Evolutionary conservation across 1,140 invertebrate species (phyloP).

Genomic region (Aplysia californica): DNA sequence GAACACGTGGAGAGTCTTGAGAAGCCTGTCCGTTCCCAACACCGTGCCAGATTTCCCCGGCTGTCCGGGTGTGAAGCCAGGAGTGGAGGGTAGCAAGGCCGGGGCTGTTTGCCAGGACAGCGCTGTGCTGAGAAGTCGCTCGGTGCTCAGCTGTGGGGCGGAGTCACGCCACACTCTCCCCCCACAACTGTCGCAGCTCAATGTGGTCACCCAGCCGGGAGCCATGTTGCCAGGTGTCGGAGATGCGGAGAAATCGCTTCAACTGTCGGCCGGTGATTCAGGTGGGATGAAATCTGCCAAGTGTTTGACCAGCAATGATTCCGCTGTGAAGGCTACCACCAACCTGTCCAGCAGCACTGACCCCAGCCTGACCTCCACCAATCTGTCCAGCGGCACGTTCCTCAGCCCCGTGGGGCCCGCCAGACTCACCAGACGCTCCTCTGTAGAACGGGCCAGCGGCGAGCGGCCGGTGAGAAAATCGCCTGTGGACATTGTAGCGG

Average conservation of each 20-base stretch:
- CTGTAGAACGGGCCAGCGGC: not conserved
- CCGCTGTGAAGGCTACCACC: too few relatives aligned
- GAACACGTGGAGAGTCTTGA: not conserved
- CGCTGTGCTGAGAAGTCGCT: too few relatives aligned
- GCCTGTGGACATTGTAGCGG: not conserved
- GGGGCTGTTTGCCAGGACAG: too few relatives aligned
- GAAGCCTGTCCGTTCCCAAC: slow-evolving; percentile 23
- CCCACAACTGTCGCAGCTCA: too few relatives aligned
- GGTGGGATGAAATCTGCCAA: not conserved
- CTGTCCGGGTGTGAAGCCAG: too few relatives aligned
- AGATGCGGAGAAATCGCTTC: not conserved
- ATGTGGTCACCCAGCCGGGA: too few relatives aligned
- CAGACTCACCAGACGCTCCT: slow-evolving; percentile 16
- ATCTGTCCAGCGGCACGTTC: slow-evolving; percentile 3
- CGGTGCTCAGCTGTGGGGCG: too few relatives aligned
- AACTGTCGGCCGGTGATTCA: not conserved
- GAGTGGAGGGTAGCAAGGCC: too few relatives aligned
- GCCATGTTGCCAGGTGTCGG: too few relatives aligned
- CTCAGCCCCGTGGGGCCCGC: slow-evolving; percentile 22
- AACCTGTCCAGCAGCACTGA: too few relatives aligned
- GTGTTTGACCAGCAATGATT: too few relatives aligned
- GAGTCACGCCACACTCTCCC: too few relatives aligned
- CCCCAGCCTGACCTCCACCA: not conserved
- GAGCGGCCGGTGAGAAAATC: not conserved
- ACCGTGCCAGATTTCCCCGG: not conserved